Conservation (phyloP, 2,888 invertebrate species). For the Acanthosepion esculentum region DNA sequence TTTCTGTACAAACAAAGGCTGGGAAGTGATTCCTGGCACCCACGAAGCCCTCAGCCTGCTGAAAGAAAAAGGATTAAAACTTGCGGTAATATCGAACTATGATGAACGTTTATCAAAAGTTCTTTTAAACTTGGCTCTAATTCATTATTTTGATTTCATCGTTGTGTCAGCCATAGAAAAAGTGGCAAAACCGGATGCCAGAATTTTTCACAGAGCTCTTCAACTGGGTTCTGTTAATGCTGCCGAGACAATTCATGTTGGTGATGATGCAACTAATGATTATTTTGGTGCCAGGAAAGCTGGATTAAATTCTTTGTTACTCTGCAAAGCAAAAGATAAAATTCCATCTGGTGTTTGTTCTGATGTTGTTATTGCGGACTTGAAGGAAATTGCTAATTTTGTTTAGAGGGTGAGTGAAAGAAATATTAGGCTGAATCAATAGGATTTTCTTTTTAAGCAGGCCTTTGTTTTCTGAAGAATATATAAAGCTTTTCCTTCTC, state of each 20-base stretch:
- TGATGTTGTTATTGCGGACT: slow-evolving; percentile 49
- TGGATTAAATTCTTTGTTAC: slow-evolving; percentile 84
- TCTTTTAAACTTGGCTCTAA: slow-evolving; percentile 81
- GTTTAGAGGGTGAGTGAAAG: not conserved
- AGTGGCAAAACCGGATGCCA: slow-evolving; percentile 83
- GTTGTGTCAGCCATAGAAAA: slow-evolving; percentile 85
- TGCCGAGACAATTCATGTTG: slow-evolving; percentile 85
- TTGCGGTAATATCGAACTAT: slow-evolving; percentile 91
- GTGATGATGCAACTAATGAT: slow-evolving; percentile 85
- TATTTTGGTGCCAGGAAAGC: slow-evolving; percentile 84
- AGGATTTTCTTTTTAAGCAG: no score
- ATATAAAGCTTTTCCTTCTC: no score
- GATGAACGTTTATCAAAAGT: slow-evolving; percentile 86
- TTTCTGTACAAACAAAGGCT: slow-evolving; percentile 83
- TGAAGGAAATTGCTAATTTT: slow-evolving; percentile 48
- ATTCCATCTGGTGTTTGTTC: slow-evolving; percentile 49
- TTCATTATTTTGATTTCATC: slow-evolving; percentile 85
- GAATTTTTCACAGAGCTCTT: slow-evolving; percentile 83
- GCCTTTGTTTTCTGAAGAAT: no score
- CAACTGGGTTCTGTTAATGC: slow-evolving; percentile 76
- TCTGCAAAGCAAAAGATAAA: slow-evolving; percentile 51
- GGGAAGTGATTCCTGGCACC: slow-evolving; percentile 79
- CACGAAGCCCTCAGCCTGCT: slow-evolving; percentile 56
- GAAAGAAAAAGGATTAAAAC: slow-evolving; percentile 56
- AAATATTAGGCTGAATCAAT: no score